Evolutionary conservation across 2,888 invertebrate genomes (phyloP).

Genomic region (Lasioglossum oenotherae): DNA sequence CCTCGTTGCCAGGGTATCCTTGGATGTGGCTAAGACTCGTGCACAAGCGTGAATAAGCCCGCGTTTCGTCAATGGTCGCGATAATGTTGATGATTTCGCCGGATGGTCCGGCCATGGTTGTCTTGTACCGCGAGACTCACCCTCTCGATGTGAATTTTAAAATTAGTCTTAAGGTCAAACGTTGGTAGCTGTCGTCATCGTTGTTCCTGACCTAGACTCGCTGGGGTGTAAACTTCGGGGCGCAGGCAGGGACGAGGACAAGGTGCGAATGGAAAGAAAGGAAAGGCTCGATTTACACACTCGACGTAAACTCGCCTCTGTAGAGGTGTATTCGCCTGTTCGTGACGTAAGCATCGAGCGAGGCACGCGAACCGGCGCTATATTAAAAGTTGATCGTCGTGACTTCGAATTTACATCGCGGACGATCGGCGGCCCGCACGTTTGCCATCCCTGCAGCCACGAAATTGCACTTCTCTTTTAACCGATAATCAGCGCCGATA

Average conservation of each 20-base stretch:
- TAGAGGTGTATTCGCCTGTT: slow-evolving; percentile 10
- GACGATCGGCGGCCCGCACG: slow-evolving; percentile 6
- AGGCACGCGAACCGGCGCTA: slow-evolving; percentile 48
- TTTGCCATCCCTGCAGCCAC: neutral
- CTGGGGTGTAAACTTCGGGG: slow-evolving; percentile 62
- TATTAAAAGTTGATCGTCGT: slow-evolving; percentile 56
- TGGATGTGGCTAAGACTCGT: neutral
- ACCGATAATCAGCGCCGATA: slow-evolving; percentile 14
- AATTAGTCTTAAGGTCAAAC: slow-evolving; percentile 69
- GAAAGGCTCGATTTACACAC: slow-evolving; percentile 52
- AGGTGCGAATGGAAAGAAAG: slow-evolving; percentile 63
- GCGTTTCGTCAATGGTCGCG: slow-evolving; percentile 16
- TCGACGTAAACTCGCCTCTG: slow-evolving; percentile 29
- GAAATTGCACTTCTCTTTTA: slow-evolving; percentile 10
- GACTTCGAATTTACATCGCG: slow-evolving; percentile 30
- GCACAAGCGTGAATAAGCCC: neutral
- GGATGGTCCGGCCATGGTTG: slow-evolving; percentile 28
- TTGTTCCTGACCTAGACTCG: slow-evolving; percentile 72
- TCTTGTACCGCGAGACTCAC: slow-evolving; percentile 35
- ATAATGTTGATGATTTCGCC: slow-evolving; percentile 52
- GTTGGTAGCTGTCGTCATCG: slow-evolving; percentile 70
- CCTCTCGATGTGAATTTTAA: slow-evolving; percentile 59
- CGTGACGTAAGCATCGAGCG: slow-evolving; percentile 41
- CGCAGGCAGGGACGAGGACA: slow-evolving; percentile 49
- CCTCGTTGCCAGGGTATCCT: neutral